A percentile compares a stretch with the other conserved stretches of the same genome.
Evolutionary conservation across 2,797 vertebrate genomes (phyloP).

Genomic region (Pteronotus mesoamericanus): DNA sequence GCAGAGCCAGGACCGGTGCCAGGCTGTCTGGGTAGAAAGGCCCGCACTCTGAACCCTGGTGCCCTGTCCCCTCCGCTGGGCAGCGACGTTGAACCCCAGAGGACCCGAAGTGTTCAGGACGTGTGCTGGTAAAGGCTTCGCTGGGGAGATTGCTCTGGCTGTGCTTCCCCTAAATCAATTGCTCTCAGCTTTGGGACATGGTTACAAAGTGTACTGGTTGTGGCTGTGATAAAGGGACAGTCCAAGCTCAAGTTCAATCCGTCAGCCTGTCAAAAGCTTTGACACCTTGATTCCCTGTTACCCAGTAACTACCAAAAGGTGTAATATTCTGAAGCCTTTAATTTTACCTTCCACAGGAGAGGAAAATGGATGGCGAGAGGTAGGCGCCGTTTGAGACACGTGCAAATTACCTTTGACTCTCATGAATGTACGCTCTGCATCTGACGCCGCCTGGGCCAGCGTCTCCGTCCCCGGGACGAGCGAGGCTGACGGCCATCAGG

Average conservation of each 20-base stretch:
- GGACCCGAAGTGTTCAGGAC: neutral
- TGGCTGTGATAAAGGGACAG: conserved; percentile 52
- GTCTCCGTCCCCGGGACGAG: conserved; percentile 59
- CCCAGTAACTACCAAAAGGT: conserved; percentile 76
- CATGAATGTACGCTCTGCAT: conserved; percentile 75
- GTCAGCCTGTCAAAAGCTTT: conserved; percentile 73
- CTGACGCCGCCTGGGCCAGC: conserved; percentile 51
- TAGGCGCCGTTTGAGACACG: conserved; percentile 76
- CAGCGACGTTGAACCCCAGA: neutral
- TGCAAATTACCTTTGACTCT: conserved; percentile 84
- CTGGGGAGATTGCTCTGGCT: fast-evolving
- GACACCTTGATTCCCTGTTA: conserved; percentile 74
- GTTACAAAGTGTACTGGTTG: neutral
- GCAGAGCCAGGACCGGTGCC: neutral
- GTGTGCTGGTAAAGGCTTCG: fast-evolving
- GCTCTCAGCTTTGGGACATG: neutral
- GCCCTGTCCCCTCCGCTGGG: fast-evolving
- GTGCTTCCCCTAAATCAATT: neutral
- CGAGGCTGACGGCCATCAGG: conserved; percentile 76
- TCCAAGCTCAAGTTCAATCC: conserved; percentile 20
- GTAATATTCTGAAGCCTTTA: conserved; percentile 79
- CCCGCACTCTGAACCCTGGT: neutral
- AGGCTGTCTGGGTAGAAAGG: neutral
- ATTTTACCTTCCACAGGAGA: conserved; percentile 75
- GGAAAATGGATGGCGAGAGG: conserved; percentile 77